phyloP scores from a whole-genome alignment of 2,797 vertebrate species.

The Chromis chromis region DNA sequence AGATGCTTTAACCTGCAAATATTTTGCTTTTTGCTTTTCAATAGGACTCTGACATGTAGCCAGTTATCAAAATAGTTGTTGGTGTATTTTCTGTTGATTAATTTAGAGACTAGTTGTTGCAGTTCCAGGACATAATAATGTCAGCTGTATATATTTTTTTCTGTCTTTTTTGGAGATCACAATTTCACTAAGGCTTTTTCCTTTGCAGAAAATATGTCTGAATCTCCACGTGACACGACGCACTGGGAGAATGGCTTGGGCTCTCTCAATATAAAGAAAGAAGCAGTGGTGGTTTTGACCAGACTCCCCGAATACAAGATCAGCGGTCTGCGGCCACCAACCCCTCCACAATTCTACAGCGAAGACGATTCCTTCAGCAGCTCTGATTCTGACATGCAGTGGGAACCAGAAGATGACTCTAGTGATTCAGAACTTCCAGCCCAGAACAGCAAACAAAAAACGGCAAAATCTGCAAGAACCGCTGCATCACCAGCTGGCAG shows the following conservation, averaged over 20 bases:
- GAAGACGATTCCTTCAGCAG: conserved; percentile 67
- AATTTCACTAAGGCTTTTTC: background rate
- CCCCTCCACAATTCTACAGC: conserved; percentile 69
- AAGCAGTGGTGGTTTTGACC: conserved; percentile 67
- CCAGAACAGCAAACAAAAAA: conserved; percentile 32
- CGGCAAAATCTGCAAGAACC: conserved; percentile 11
- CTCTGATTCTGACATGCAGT: conserved; percentile 61
- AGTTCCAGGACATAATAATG: no score
- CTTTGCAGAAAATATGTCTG: conserved; percentile 45
- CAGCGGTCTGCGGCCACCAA: conserved; percentile 56
- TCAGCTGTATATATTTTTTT: background rate
- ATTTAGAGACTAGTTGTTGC: background rate
- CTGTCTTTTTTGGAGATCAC: background rate
- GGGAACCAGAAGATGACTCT: conserved; percentile 61
- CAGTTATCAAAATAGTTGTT: background rate
- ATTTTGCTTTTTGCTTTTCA: background rate
- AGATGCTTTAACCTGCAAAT: no score
- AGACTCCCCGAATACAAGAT: conserved; percentile 67
- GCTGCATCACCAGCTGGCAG: background rate
- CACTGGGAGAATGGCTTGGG: conserved; percentile 10
- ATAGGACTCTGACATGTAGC: background rate
- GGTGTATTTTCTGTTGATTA: no score
- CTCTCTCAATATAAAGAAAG: conserved; percentile 28
- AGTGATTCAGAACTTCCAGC: conserved; percentile 52
- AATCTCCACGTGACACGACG: conserved; percentile 2